Evolutionary conservation across 2,797 vertebrate genomes (phyloP).

Genomic region (Acanthurus lineatus): DNA sequence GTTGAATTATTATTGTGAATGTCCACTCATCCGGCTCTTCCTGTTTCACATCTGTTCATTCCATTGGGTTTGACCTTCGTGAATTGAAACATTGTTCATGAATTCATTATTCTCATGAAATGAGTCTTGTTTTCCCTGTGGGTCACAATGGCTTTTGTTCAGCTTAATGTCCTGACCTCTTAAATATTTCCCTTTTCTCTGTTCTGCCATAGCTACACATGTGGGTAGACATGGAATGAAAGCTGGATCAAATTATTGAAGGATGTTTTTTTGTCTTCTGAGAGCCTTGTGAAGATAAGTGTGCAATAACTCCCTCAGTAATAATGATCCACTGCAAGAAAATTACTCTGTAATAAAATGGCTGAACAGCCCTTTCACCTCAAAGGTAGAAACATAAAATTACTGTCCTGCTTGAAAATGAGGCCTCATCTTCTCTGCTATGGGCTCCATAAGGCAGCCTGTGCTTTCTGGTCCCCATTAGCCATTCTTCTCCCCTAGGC

Average conservation of each 20-base stretch:
- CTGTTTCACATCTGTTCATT: constrained; percentile 48
- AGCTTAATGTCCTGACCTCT: constrained; percentile 25
- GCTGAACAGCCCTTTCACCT: neutral
- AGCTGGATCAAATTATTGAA: neutral
- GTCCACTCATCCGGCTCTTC: constrained; percentile 41
- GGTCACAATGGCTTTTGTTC: constrained; percentile 77
- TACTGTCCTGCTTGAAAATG: neutral
- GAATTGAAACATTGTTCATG: constrained; percentile 66
- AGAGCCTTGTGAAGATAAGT: constrained; percentile 19
- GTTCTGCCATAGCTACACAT: constrained; percentile 18
- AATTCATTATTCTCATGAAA: constrained; percentile 56
- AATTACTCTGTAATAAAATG: constrained; percentile 24
- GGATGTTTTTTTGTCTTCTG: constrained; percentile 14
- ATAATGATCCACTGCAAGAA: constrained; percentile 17
- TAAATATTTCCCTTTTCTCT: constrained; percentile 45
- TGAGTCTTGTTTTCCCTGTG: constrained; percentile 46
- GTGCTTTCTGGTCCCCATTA: constrained; percentile 24
- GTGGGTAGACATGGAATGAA: constrained; percentile 22
- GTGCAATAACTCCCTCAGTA: constrained; percentile 1
- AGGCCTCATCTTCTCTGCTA: constrained; percentile 4
- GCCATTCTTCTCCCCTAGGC: constrained; percentile 12
- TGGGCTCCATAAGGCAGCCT: constrained; percentile 1
- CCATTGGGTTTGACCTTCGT: constrained; percentile 57
- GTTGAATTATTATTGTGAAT: constrained; percentile 13
- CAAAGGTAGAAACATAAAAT: constrained; percentile 21